These are phyloP conservation scores for Synergus gifuensis DNA, from an alignment of 2,888 invertebrate species.

Conservation along the genomic window DNA sequence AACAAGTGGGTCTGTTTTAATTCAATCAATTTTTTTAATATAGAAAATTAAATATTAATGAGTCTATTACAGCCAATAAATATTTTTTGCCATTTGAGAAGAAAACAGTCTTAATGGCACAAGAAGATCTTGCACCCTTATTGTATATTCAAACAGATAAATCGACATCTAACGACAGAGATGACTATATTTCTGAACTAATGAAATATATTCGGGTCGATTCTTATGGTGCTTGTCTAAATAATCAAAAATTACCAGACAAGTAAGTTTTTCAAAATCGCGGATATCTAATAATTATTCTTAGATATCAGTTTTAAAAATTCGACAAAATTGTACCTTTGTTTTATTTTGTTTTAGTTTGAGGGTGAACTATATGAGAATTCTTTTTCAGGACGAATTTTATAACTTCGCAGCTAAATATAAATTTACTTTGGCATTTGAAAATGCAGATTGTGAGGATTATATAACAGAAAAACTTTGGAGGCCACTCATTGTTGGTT, in stretches of 20 bases:
- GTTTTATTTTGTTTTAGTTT: constrained; percentile 71
- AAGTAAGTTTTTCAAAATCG: constrained; percentile 76
- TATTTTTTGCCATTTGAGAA: constrained; percentile 80
- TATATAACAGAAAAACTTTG: constrained; percentile 94
- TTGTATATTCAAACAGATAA: constrained; percentile 91
- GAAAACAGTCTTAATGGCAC: constrained; percentile 80
- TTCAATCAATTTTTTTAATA: no score
- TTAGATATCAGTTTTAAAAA: neutral
- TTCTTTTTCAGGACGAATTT: constrained; percentile 82
- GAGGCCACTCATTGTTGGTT: constrained; percentile 88
- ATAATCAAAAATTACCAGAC: constrained; percentile 85
- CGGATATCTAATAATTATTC: neutral
- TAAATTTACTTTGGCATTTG: constrained; percentile 90
- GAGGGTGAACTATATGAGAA: constrained; percentile 80
- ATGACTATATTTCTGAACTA: constrained; percentile 85
- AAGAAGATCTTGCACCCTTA: constrained; percentile 81
- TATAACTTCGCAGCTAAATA: constrained; percentile 84
- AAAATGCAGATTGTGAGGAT: constrained; percentile 90
- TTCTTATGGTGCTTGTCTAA: constrained; percentile 89
- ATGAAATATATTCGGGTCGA: constrained; percentile 87
- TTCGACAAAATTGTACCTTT: neutral
- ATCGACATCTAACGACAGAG: constrained; percentile 88
- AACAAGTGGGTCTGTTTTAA: no score
- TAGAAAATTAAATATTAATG: no score
- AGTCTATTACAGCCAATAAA: constrained; percentile 71